These are phyloP conservation scores for Caenorhabditis inopinata DNA, from an alignment of 1,140 invertebrate genomes.

Conservation along the genomic window DNA sequence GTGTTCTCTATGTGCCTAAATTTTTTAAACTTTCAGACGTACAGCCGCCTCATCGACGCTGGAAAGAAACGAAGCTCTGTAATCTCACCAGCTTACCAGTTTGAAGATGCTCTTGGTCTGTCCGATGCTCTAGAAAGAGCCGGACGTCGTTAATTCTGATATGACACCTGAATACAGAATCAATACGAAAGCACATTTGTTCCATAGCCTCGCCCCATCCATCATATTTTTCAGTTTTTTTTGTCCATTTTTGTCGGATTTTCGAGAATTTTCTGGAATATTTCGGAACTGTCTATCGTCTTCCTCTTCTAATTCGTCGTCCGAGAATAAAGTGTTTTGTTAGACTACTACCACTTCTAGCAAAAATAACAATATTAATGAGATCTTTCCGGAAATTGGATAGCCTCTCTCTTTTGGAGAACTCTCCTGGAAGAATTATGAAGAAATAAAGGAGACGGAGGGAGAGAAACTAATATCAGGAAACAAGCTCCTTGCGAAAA, in stretches of 20 bases:
- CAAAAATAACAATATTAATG: too few species aligned
- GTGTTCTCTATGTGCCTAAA: too few species aligned
- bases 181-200: neutral
- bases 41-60: constrained; percentile 36
- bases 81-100: constrained; percentile 2
- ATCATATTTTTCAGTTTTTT: neutral
- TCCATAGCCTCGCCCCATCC: neutral
- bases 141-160: neutral
- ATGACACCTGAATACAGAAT: too few species aligned
- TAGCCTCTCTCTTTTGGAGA: too few species aligned
- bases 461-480: too few species aligned
- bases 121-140: neutral
- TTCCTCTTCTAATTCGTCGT: neutral
- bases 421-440: too few species aligned
- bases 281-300: neutral
- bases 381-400: too few species aligned
- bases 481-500: too few species aligned
- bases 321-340: constrained; percentile 31
- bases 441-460: too few species aligned
- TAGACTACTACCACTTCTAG: neutral
- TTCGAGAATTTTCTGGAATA: neutral
- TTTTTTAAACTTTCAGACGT: constrained; percentile 29
- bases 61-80: constrained; percentile 19
- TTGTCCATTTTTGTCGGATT: neutral
- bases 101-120: neutral